Base-by-base conservation (phyloP, 1,140 invertebrate species). In the Drosophila watanabei region DNA sequence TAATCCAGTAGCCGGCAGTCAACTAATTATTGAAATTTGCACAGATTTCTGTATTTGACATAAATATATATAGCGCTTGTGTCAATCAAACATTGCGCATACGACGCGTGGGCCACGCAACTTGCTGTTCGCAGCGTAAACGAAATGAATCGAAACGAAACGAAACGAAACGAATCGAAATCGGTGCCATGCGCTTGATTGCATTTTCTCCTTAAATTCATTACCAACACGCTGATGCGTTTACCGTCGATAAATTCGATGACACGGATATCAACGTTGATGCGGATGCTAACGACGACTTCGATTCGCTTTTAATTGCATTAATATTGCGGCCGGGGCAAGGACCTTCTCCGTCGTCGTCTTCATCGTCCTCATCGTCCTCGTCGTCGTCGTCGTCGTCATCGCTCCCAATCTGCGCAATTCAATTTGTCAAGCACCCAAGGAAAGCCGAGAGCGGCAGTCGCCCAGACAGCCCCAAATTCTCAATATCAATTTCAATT, bases 261-360 rank as follows among this genome's bases (percentile, higher is more conserved):
- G 70, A 63, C 70, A 75, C 72, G 45, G 64, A 64, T 76, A 71
- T 63, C 54, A 70, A 49, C 56, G 64, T 33, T 48, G 60, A 37
- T 58, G 76, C 35, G 49, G 64, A 52, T 54, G 39, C 35, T 60
- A 68, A 65, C 56, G 64, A 45, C 61, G 62, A 78, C 78, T 80
- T 69, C 78, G 82, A 85, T 83, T 83, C 80, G 71, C 85, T 80
- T 64, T 88, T 88, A 88, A 88, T 88, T 88, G 84, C 84, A 88
- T 89, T 88, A 88, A 89, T 81, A 80, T 78, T 83, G 72, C 43
- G 84, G 71, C 65, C 54, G 49, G 43, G 43, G 48, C 64, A 75
- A 84, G 77, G 75, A 77, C 56, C 68, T 58, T 59, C 65, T 59
- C 37, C 24, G 33, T 30, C 35, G 32, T 37, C 39, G 9, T 16